phyloP scores from a whole-genome alignment of 2,888 invertebrate species.

The Serripes groenlandicus region DNA sequence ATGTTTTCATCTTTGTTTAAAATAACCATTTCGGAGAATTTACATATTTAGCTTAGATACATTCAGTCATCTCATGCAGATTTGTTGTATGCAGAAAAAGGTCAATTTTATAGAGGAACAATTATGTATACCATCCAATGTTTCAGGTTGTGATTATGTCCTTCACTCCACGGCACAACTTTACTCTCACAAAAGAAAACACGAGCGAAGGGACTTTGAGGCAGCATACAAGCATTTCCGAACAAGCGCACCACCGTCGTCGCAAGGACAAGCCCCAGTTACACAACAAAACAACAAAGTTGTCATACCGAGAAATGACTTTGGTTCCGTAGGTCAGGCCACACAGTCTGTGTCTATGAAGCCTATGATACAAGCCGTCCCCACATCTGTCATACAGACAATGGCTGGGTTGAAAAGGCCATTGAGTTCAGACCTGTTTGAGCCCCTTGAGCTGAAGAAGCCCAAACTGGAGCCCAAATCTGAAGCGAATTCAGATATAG shows the following conservation, averaged over 20 bases:
- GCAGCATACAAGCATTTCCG: slow-evolving; percentile 93
- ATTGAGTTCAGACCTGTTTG: slow-evolving; percentile 25
- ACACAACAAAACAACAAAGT: slow-evolving; percentile 13
- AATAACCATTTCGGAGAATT: too few species aligned
- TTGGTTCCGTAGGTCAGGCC: slow-evolving; percentile 23
- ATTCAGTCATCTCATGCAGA: too few species aligned
- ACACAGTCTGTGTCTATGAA: not conserved
- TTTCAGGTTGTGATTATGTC: slow-evolving; percentile 93
- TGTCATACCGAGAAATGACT: slow-evolving; percentile 47
- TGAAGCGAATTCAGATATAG: slow-evolving; percentile 25
- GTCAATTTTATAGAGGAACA: too few species aligned
- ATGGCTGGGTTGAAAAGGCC: slow-evolving; percentile 44
- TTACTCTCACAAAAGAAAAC: slow-evolving; percentile 98
- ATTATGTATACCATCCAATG: too few species aligned
- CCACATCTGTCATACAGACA: slow-evolving; percentile 31
- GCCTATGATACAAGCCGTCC: slow-evolving; percentile 12
- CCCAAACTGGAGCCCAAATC: slow-evolving; percentile 52
- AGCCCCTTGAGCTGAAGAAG: slow-evolving; percentile 60
- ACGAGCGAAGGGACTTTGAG: slow-evolving; percentile 92
- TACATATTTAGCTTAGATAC: too few species aligned
- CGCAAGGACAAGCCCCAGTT: slow-evolving; percentile 2
- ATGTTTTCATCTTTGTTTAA: too few species aligned
- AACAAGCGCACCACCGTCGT: slow-evolving; percentile 87
- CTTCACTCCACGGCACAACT: slow-evolving; percentile 98
- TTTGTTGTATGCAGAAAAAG: too few species aligned